Base-by-base conservation (phyloP, 2,888 invertebrate genomes). In the Acrobasis suavella region DNA sequence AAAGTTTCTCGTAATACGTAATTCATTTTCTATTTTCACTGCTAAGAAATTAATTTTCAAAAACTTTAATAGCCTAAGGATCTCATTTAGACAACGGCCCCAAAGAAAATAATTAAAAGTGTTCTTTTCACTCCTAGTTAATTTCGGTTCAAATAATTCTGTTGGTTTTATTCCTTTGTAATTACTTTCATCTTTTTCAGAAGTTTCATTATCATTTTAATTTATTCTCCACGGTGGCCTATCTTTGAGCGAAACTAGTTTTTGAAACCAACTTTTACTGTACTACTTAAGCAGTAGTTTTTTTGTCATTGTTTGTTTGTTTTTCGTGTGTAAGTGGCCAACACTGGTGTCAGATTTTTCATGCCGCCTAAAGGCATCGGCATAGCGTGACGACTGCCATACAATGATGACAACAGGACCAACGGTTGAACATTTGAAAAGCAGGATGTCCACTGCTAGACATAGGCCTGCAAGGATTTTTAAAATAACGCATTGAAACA, bases 101-200 rank as follows among this genome's bases (percentile, higher is more conserved):
- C 14, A 46, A n/a, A 46, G 46, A 46, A 46, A 46, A 46, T 14
- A 46, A 46, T 46, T 46, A 46, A 14, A 12, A 14, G 46, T 46
- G 46, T 46, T 46, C 46, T 1, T 46, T 46, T 46, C n/a, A 46
- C 46, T 46, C 10, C 14, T 46, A 46, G 9, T 46, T n/a, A n/a
- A 14, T 2, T 46, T 46, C 46, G 14, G 12, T 46, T 46, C 46
- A 46, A 46, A 46, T 7, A 7, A 46, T 14, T 46, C 14, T 46
- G 2, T 46, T 46, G 10, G 10, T 46, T 46, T 46, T 46, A 46
- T 65, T 38, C 49, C 54, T 62, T 62, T 58, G 54, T 42, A 39
- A 49, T 60, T 14, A 50, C 17, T 46, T 46, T 42, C 12, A 46
- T 46, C 46, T 46, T 46, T 46, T 46, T 46, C 14, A 42, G 46